These are phyloP conservation scores for Drosophila pallidifrons DNA, from an alignment of 1,140 invertebrate species.

Conservation along the genomic window DNA sequence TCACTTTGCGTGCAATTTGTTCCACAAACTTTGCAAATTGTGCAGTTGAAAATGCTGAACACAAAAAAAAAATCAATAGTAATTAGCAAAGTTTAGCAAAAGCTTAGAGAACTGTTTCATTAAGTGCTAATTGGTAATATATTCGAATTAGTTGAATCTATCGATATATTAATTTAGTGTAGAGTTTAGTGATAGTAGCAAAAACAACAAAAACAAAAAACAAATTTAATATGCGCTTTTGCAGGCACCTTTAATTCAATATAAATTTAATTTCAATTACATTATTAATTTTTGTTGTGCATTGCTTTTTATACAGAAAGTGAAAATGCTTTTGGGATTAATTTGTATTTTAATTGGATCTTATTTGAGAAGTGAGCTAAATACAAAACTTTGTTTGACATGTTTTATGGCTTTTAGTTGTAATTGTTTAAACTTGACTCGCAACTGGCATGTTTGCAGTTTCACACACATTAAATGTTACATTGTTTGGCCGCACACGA, in stretches of 20 bases:
- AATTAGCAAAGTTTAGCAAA: conserved; percentile 11
- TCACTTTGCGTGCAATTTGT: neutral
- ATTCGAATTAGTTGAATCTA: conserved; percentile 1
- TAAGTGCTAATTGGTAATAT: neutral
- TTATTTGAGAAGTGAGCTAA: conserved; percentile 6
- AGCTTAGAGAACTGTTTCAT: conserved; percentile 1
- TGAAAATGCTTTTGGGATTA: conserved; percentile 11
- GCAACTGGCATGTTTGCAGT: conserved; percentile 42
- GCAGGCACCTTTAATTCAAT: conserved; percentile 36
- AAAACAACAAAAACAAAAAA: too few relatives aligned
- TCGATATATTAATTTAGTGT: neutral
- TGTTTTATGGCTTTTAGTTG: conserved; percentile 52
- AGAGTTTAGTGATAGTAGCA: neutral
- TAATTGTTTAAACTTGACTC: conserved; percentile 20
- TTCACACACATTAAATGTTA: conserved; percentile 52
- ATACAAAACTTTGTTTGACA: conserved; percentile 23
- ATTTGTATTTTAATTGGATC: conserved; percentile 16
- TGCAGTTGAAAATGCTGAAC: neutral
- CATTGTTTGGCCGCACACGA: conserved; percentile 36
- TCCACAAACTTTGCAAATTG: neutral
- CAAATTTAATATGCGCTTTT: conserved; percentile 26
- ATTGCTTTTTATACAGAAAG: conserved; percentile 31
- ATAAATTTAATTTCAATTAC: conserved; percentile 17
- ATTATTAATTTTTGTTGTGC: conserved; percentile 11
- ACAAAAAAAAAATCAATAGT: conserved; percentile 2